A percentile compares a stretch with the other conserved stretches of the same genome.
Conservation (phyloP, 1,140 invertebrate species). For the Drosophila insularis region DNA sequence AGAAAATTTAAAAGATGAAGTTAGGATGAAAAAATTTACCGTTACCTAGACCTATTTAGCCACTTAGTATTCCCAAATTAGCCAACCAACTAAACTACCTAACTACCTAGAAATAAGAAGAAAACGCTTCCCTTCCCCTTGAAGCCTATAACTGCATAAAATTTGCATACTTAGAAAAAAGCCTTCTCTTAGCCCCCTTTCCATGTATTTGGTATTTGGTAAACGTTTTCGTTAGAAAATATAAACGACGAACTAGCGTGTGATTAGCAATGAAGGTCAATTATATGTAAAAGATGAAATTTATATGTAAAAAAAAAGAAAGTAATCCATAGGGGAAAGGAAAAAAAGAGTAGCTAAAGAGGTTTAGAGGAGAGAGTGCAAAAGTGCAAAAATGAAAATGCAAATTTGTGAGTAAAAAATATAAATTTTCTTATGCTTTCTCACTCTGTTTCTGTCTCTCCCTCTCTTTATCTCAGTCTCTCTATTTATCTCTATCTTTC, state of each 20-base stretch:
- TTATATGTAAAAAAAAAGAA: conserved; percentile 41
- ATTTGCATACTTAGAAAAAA: conserved; percentile 4
- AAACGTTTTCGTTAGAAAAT: conserved; percentile 50
- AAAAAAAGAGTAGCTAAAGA: background rate
- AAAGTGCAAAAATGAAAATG: conserved; percentile 10
- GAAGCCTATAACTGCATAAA: background rate
- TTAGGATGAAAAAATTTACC: background rate
- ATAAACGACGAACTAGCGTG: conserved; percentile 65
- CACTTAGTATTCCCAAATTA: conserved; percentile 15
- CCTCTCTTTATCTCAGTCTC: background rate
- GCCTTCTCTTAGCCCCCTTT: conserved; percentile 4
- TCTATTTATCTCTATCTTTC: background rate
- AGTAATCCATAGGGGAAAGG: conserved; percentile 28
- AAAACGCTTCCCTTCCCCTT: background rate
- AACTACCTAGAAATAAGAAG: conserved; percentile 28
- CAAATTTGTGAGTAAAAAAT: conserved; percentile 20
- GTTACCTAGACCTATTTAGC: conserved; percentile 18
- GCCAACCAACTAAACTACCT: conserved; percentile 36
- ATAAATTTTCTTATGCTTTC: background rate
- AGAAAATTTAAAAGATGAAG: conserved; percentile 16
- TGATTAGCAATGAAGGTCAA: conserved; percentile 83
- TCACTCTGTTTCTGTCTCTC: background rate
- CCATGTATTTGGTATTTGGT: conserved; percentile 11
- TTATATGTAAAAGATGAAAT: conserved; percentile 71
- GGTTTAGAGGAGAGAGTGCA: background rate